phyloP scores from a whole-genome alignment of 1,140 invertebrate genomes.

The Trialeurodes vaporariorum region DNA sequence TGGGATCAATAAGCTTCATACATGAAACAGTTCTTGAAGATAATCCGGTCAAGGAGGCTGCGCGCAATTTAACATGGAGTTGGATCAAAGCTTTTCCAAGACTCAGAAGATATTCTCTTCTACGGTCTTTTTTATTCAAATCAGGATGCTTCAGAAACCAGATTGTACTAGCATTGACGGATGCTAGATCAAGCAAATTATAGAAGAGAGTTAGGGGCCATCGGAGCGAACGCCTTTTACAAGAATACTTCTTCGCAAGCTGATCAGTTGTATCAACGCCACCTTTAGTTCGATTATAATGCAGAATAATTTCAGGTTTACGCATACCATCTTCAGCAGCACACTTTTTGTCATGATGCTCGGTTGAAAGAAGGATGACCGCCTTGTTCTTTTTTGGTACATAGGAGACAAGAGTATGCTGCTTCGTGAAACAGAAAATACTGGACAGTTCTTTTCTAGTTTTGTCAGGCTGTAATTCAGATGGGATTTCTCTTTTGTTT shows the following conservation, averaged over 20 bases:
- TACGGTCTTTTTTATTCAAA: too few relatives aligned
- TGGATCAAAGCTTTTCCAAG: too few relatives aligned
- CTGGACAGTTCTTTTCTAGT: conserved; percentile 7
- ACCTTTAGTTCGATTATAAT: conserved; percentile 28
- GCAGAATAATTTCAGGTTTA: conserved; percentile 26
- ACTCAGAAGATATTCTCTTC: too few relatives aligned
- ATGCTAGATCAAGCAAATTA: too few relatives aligned
- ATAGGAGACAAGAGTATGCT: conserved; percentile 18
- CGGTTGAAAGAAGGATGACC: conserved; percentile 29
- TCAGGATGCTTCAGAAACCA: too few relatives aligned
- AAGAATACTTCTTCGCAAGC: conserved; percentile 25
- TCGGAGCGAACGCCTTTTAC: conserved; percentile 22
- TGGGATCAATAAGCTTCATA: too few relatives aligned
- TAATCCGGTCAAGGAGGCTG: too few relatives aligned
- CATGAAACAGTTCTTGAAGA: too few relatives aligned
- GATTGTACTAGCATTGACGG: too few relatives aligned
- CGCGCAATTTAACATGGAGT: too few relatives aligned
- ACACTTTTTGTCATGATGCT: conserved; percentile 23
- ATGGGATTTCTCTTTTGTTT: conserved; percentile 35
- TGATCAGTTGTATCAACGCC: conserved; percentile 29
- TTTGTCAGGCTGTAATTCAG: conserved; percentile 18
- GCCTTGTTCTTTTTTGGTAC: conserved; percentile 23
- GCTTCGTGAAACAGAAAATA: conserved; percentile 18
- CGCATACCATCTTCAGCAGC: conserved; percentile 19
- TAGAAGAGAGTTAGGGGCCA: too few relatives aligned